Evolutionary conservation across 2,797 vertebrate genomes (phyloP).

Genomic region (Pygocentrus nattereri): DNA sequence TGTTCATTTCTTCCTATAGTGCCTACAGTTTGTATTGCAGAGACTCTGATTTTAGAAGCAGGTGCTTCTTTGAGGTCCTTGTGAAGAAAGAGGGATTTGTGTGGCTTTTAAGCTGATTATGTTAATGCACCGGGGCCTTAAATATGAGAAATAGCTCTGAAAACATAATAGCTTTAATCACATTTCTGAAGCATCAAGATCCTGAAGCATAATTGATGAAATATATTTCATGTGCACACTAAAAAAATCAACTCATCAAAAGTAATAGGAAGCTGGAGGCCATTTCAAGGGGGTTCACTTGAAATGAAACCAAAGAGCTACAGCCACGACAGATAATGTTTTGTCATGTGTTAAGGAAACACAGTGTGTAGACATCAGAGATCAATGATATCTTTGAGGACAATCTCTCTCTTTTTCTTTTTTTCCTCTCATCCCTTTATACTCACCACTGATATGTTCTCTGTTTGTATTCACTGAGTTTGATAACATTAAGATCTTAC

Average conservation of each 20-base stretch:
- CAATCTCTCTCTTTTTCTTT: constrained; percentile 19
- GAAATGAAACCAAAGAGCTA: neutral
- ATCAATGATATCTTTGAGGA: constrained; percentile 44
- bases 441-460: constrained; percentile 50
- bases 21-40: too few species aligned
- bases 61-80: neutral
- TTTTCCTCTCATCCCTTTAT: neutral
- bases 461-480: constrained; percentile 64
- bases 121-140: constrained; percentile 18
- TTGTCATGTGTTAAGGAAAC: constrained; percentile 18
- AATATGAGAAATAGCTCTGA: constrained; percentile 21
- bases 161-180: constrained; percentile 21
- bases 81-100: constrained; percentile 11
- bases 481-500: constrained; percentile 73
- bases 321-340: constrained; percentile 3
- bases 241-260: constrained; percentile 21
- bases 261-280: constrained; percentile 23
- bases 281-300: too few species aligned
- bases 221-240: constrained; percentile 3
- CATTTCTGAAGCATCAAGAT: constrained; percentile 19
- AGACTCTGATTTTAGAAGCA: neutral
- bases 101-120: constrained; percentile 9
- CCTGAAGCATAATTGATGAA: constrained; percentile 34
- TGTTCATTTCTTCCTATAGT: too few species aligned
- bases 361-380: constrained; percentile 27